Evolutionary conservation across 1,140 invertebrate genomes (phyloP), one percentile per base, ranked within the genome.

Genomic region (Teleopsis dalmanni): DNA sequence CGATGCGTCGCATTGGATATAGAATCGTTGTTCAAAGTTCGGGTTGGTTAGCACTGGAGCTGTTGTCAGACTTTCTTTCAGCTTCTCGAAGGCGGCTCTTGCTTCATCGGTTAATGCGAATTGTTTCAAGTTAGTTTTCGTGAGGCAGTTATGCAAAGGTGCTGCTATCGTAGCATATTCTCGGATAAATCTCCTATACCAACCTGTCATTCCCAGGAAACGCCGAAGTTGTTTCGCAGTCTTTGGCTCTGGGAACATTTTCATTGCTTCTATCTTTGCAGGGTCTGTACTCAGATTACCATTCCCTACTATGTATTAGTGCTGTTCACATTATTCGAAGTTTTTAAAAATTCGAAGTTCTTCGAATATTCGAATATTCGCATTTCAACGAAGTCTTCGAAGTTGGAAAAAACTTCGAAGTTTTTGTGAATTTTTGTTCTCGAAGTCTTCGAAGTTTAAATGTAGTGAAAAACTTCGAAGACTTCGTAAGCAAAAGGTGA

Each of bases 201-300:
- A 72, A 0, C 58, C 57, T 1, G 64, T 56, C 47, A 75, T 70
- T 3, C 75, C 74, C 0, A 76, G 46, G 51, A 77, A 76, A 2
- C 61, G 42, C 18, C 69, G 46, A 0, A 76, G 16, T 35, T 74
- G 63, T 40, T 63, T 71, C 5, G 62, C 45, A 29, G 52, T 42
- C 33, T 37, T 46, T 7, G 52, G 52, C 3, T 25, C 10, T n/a
- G 48, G 48, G 35, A 41, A 53, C 21, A 47, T 37, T 21, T 13
- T 33, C 11, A 53, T 50, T 0, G 57, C 55, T 5, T 6, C n/a
- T 0, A 65, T 33, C 37, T 64, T 62, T 6, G 49, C 45, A 3
- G 35, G 51, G 42, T 73, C 63, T 0, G 62, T 60, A 9, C 52
- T 34, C 0, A 76, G 52, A 68, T 71, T 53, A 55, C 61, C 26